phyloP scores from a whole-genome alignment of 2,113 vertebrate species.

The Leptocoma aspasia region DNA sequence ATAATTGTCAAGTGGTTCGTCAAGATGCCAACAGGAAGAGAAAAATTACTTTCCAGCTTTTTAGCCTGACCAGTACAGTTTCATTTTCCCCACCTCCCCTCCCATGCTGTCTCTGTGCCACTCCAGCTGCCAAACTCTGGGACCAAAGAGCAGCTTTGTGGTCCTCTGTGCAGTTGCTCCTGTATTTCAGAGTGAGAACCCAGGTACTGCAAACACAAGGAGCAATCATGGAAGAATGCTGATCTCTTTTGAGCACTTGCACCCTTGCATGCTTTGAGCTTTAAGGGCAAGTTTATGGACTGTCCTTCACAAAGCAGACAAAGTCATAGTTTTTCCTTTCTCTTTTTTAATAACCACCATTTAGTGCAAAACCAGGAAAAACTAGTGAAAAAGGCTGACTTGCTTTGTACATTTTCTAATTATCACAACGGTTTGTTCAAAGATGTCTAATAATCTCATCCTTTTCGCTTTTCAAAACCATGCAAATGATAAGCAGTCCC shows the following conservation, averaged over 20 bases:
- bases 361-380: not conserved
- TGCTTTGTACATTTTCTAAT: not conserved
- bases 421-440: not conserved
- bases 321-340: not conserved
- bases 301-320: not conserved
- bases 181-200: fast-evolving
- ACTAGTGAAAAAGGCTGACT: not conserved
- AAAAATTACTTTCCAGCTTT: not conserved
- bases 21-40: constrained; percentile 22
- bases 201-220: not conserved
- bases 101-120: fast-evolving
- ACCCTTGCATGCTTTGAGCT: not conserved
- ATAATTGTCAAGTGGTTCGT: constrained; percentile 13
- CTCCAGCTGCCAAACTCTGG: not conserved
- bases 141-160: not conserved
- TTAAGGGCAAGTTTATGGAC: not conserved
- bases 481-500: not conserved
- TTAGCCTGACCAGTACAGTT: not conserved
- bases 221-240: not conserved
- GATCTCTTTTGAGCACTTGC: not conserved
- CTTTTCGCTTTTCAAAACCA: not conserved
- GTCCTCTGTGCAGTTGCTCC: not conserved
- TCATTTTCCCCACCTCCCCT: not conserved
- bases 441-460: not conserved
- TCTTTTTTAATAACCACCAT: not conserved